A percentile compares a stretch with the other conserved stretches of the same genome.
phyloP scores from a whole-genome alignment of 2,113 vertebrate species.

The Microcebus murinus region DNA sequence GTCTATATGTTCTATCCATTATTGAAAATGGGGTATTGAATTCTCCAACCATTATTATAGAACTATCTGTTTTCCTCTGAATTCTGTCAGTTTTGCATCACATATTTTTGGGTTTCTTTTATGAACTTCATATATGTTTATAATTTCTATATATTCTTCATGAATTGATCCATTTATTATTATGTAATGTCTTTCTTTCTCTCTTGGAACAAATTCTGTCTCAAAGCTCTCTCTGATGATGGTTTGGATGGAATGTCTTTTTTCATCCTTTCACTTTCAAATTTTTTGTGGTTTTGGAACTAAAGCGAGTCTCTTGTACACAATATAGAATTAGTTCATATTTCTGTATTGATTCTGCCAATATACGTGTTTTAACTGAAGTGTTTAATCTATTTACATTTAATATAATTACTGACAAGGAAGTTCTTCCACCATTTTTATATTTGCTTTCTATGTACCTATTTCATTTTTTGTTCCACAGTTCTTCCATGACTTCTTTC shows the following conservation, averaged over 20 bases:
- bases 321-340: background rate
- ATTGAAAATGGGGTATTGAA: background rate
- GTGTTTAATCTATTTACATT: background rate
- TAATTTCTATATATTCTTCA: background rate
- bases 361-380: background rate
- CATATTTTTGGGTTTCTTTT: background rate
- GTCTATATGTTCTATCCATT: background rate
- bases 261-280: background rate
- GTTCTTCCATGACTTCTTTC: background rate
- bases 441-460: background rate
- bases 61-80: background rate
- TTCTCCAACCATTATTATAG: background rate
- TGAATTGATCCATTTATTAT: background rate
- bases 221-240: background rate
- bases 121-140: background rate
- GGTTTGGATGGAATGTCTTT: background rate
- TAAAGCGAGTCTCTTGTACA: background rate
- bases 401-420: background rate
- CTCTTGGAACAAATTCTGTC: background rate
- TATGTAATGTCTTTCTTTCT: background rate
- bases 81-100: background rate
- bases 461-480: background rate
- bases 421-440: background rate
- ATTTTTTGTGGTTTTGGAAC: background rate
- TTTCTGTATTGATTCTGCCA: background rate